These are phyloP conservation scores for Lacerta bilineata DNA, from an alignment of 2,797 vertebrate genomes.

Conservation along the genomic window DNA sequence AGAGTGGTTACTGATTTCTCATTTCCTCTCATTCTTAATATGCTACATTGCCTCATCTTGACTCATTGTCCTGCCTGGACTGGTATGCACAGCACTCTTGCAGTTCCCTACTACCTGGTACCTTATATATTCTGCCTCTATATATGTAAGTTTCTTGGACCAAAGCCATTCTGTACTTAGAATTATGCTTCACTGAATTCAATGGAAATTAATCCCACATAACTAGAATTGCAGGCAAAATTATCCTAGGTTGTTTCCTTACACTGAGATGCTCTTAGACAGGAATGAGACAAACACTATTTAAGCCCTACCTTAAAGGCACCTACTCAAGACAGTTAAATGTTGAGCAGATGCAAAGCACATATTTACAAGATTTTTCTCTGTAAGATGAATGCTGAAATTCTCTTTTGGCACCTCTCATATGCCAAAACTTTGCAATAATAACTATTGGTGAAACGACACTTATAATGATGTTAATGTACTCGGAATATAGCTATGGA, in stretches of 20 bases:
- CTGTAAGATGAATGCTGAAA: not conserved
- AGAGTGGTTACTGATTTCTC: not conserved
- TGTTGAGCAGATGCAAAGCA: not conserved
- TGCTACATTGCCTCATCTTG: not conserved
- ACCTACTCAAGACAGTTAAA: not conserved
- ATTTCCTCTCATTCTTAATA: not conserved
- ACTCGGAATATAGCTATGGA: not conserved
- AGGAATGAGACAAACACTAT: not conserved
- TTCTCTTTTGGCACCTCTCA: not conserved
- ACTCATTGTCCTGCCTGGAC: not conserved
- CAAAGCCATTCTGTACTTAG: no score
- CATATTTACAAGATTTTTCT: not conserved
- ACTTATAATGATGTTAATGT: not conserved
- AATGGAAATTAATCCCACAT: no score
- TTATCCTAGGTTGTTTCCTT: not conserved
- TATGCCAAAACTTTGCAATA: not conserved
- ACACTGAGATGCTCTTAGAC: not conserved
- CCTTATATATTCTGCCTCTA: not conserved
- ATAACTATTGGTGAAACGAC: not conserved
- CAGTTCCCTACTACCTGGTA: not conserved
- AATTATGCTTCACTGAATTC: no score
- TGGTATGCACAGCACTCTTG: not conserved
- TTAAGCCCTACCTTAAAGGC: not conserved
- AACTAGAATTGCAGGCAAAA: not conserved
- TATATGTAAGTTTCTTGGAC: no score